These are phyloP conservation scores for Incurvaria masculella DNA, from an alignment of 2,888 invertebrate genomes.

Conservation along the genomic window DNA sequence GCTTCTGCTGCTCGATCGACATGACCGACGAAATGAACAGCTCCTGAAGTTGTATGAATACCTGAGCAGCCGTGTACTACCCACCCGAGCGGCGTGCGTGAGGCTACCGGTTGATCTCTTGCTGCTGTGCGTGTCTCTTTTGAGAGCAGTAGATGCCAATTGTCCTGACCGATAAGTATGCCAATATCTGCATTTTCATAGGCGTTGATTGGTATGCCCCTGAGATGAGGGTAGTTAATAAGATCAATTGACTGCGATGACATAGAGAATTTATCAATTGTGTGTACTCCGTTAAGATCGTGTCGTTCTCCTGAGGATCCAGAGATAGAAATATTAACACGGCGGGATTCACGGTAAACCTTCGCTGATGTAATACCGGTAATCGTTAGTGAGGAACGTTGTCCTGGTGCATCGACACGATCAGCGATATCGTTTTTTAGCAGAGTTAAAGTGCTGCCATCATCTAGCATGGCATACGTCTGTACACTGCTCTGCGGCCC, in stretches of 20 bases:
- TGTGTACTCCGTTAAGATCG: neutral
- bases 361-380: too few species aligned
- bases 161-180: neutral
- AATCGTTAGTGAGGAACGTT: neutral
- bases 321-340: too few species aligned
- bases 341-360: too few species aligned
- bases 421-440: too few species aligned
- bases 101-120: neutral
- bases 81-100: neutral
- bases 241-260: neutral
- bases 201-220: neutral
- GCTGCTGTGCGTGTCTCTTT: neutral
- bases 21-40: neutral
- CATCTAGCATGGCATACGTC: neutral
- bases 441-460: too few species aligned
- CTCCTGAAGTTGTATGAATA: too few species aligned
- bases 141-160: neutral
- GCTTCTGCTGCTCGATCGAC: too few species aligned
- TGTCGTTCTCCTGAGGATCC: too few species aligned
- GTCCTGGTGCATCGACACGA: too few species aligned
- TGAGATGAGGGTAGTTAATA: slow-evolving; percentile 4
- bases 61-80: neutral
- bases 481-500: too few species aligned
- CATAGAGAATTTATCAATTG: neutral
- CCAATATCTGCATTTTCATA: neutral